These are phyloP conservation scores for Drosophila nigricruria DNA, from an alignment of 2,888 invertebrate genomes.

Conservation along the genomic window DNA sequence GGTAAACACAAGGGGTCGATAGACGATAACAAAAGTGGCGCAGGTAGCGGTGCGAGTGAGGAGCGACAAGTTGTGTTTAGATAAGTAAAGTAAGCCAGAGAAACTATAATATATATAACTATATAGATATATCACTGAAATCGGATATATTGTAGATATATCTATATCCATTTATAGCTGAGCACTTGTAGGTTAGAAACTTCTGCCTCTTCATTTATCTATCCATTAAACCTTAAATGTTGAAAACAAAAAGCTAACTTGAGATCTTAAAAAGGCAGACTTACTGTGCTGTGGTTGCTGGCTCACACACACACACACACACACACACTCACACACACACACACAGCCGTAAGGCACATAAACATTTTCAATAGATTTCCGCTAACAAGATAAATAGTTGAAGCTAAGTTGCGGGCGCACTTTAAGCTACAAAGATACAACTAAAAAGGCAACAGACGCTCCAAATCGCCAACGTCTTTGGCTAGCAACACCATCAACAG, in stretches of 20 bases:
- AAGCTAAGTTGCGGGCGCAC: constrained; percentile 58
- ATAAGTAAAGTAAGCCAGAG: neutral
- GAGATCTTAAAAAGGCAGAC: constrained; percentile 11
- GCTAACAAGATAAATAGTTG: constrained; percentile 80
- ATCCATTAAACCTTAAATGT: constrained; percentile 6
- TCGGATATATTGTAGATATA: no score
- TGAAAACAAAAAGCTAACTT: constrained; percentile 8
- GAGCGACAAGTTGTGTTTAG: neutral
- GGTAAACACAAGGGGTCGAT: neutral
- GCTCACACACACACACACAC: neutral
- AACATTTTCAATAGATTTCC: constrained; percentile 79
- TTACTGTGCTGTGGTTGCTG: constrained; percentile 25
- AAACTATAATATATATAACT: neutral
- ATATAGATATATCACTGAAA: neutral
- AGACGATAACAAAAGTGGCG: neutral
- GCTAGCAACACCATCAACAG: constrained; percentile 17
- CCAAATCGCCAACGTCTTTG: constrained; percentile 47
- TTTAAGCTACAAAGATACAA: constrained; percentile 60
- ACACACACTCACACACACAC: constrained; percentile 10
- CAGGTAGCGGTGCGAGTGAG: neutral
- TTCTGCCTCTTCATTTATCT: neutral
- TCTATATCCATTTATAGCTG: neutral
- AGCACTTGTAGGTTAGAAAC: neutral
- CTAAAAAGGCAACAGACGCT: constrained; percentile 59
- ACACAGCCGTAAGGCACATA: constrained; percentile 49